phyloP scores from a whole-genome alignment of 2,797 vertebrate species.

The Sebastes alutus region DNA sequence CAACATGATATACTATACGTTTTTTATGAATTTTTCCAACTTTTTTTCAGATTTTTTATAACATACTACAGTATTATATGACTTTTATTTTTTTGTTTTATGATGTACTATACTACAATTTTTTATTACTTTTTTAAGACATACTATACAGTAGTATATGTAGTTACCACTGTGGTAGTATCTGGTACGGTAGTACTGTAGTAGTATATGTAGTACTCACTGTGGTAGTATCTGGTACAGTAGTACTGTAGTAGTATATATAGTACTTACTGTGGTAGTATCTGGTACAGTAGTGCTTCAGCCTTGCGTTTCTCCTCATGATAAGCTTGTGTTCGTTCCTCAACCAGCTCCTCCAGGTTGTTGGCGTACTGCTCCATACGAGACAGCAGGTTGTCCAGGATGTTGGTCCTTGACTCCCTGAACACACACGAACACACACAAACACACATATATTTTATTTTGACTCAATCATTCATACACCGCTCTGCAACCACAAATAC shows the following conservation, averaged over 20 bases:
- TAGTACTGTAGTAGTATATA: conserved; percentile 48
- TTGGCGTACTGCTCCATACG: conserved; percentile 98
- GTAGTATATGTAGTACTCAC: conserved; percentile 77
- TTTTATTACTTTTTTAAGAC: neutral
- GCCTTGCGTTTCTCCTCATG: conserved; percentile 95
- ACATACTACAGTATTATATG: neutral
- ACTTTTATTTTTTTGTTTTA: neutral
- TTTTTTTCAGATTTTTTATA: no score
- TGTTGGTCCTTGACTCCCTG: conserved; percentile 88
- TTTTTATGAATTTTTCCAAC: no score
- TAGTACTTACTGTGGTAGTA: conserved; percentile 91
- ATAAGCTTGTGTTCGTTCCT: conserved; percentile 93
- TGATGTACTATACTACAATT: neutral
- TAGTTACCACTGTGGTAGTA: conserved; percentile 89
- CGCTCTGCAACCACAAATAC: no score
- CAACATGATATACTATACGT: no score
- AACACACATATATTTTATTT: conserved; percentile 3
- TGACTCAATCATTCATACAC: no score
- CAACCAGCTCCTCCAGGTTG: conserved; percentile 95
- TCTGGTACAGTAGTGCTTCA: conserved; percentile 94
- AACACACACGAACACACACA: neutral
- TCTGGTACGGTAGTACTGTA: conserved; percentile 89
- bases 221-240: conserved; percentile 97
- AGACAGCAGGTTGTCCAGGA: conserved; percentile 93
- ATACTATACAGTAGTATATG: no score